A percentile compares a stretch with the other conserved stretches of the same genome.
Conservation (phyloP, 1,140 invertebrate species). For the Oryctes rhinoceros region DNA sequence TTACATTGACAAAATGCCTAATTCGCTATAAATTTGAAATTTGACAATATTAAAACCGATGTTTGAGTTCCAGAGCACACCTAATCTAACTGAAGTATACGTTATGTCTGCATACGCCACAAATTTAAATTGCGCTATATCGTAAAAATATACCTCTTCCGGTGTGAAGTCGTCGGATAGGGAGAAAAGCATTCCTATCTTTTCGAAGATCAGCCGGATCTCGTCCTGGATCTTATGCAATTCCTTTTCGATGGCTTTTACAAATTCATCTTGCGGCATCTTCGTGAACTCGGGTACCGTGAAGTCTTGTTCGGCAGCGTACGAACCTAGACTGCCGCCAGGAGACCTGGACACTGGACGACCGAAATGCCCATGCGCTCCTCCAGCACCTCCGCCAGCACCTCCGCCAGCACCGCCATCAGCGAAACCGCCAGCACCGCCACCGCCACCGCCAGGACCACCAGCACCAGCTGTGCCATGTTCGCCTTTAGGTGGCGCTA, state of each 20-base stretch:
- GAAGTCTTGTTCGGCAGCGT: background rate
- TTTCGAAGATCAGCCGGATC: background rate
- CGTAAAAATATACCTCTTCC: background rate
- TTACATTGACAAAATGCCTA: no score
- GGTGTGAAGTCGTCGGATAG: background rate
- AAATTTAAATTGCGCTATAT: no score
- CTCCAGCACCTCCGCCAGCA: background rate
- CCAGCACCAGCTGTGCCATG: no score
- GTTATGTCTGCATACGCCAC: no score
- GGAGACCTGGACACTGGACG: background rate
- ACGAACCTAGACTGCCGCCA: background rate
- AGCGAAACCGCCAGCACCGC: no score
- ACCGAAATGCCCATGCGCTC: background rate
- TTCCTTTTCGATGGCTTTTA: background rate
- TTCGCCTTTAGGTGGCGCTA: no score
- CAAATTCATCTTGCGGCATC: conserved; percentile 25
- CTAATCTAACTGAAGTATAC: no score
- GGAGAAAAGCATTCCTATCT: background rate
- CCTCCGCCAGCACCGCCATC: no score
- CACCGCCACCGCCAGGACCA: no score
- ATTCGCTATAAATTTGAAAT: no score
- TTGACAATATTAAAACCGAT: no score
- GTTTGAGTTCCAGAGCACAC: no score
- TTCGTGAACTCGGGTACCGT: conserved; percentile 16
- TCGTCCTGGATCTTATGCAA: background rate